phyloP scores from a whole-genome alignment of 2,113 vertebrate genomes.

The Nothobranchius kuhntae region DNA sequence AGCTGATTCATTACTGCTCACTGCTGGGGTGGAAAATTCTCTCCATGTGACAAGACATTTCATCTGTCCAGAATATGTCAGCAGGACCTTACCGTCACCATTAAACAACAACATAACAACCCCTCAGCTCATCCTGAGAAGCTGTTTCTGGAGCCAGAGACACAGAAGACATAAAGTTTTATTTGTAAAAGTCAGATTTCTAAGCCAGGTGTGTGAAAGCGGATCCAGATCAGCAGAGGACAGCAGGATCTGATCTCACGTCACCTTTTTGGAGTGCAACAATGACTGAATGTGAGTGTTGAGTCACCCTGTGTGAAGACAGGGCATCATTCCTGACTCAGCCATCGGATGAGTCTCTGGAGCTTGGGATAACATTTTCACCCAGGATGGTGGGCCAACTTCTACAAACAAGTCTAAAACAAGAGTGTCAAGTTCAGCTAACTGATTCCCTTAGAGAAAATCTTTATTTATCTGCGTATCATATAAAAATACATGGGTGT shows the following conservation, averaged over 20 bases:
- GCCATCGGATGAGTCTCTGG: slow-evolving; percentile 33
- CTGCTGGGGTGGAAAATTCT: slow-evolving; percentile 16
- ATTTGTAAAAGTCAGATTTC: too few species aligned
- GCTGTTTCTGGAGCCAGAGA: neutral
- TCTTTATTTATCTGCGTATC: too few species aligned
- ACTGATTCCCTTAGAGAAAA: too few species aligned
- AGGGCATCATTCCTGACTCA: slow-evolving; percentile 38
- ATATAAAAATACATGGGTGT: too few species aligned
- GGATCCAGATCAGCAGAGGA: neutral
- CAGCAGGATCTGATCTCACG: slow-evolving; percentile 24
- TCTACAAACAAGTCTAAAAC: too few species aligned
- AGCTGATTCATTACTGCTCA: slow-evolving; percentile 26
- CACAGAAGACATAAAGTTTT: neutral
- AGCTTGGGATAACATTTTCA: slow-evolving; percentile 3
- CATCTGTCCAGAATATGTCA: slow-evolving; percentile 1
- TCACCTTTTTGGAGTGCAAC: slow-evolving; percentile 26
- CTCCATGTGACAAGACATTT: slow-evolving; percentile 6
- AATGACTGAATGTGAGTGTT: slow-evolving; percentile 33
- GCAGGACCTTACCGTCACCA: slow-evolving; percentile 9
- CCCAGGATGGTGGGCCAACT: neutral
- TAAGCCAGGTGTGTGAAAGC: neutral
- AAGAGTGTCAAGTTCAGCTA: too few species aligned
- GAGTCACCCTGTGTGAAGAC: slow-evolving; percentile 48
- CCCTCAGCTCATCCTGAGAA: too few species aligned
- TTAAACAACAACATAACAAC: too few species aligned